phyloP scores from a whole-genome alignment of 2,888 invertebrate species.

The Harpalus rubripes region DNA sequence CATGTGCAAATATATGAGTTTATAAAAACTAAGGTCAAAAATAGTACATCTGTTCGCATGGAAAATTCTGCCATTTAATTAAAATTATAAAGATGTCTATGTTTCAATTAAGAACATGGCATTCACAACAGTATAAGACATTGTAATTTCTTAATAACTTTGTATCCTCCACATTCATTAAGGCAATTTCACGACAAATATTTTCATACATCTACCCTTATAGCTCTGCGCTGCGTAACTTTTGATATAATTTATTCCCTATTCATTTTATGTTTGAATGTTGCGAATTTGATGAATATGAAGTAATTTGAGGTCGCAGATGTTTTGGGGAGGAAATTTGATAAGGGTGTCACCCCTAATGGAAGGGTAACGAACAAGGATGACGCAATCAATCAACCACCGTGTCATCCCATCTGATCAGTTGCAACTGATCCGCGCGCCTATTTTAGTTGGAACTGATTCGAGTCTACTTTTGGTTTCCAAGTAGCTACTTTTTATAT shows the following conservation, averaged over 20 bases:
- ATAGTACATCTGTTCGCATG: not conserved
- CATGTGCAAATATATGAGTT: slow-evolving; percentile 13
- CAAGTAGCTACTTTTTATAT: too few relatives aligned
- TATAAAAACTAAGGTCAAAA: slow-evolving; percentile 14
- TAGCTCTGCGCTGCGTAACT: not conserved
- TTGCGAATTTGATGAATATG: not conserved
- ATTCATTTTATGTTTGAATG: not conserved
- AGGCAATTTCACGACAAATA: not conserved
- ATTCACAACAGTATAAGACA: too few relatives aligned
- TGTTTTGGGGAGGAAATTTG: not conserved
- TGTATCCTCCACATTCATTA: too few relatives aligned
- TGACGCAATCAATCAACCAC: slow-evolving; percentile 13
- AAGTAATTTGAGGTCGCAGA: slow-evolving; percentile 2
- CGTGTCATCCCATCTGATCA: too few relatives aligned
- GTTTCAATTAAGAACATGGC: not conserved
- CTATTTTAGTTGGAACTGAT: too few relatives aligned
- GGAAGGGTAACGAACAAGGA: slow-evolving; percentile 47
- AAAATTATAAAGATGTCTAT: slow-evolving; percentile 28
- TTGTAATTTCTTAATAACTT: too few relatives aligned
- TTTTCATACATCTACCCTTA: not conserved
- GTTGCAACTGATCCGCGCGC: too few relatives aligned
- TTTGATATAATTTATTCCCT: not conserved
- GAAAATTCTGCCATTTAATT: slow-evolving; percentile 34
- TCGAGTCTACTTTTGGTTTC: too few relatives aligned
- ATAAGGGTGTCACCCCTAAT: slow-evolving; percentile 3